Percentiles rank a stretch among this genome's conserved stretches.
These are phyloP conservation scores for Lycodopsis pacificus DNA, from an alignment of 2,797 vertebrate species.

Conservation along the genomic window DNA sequence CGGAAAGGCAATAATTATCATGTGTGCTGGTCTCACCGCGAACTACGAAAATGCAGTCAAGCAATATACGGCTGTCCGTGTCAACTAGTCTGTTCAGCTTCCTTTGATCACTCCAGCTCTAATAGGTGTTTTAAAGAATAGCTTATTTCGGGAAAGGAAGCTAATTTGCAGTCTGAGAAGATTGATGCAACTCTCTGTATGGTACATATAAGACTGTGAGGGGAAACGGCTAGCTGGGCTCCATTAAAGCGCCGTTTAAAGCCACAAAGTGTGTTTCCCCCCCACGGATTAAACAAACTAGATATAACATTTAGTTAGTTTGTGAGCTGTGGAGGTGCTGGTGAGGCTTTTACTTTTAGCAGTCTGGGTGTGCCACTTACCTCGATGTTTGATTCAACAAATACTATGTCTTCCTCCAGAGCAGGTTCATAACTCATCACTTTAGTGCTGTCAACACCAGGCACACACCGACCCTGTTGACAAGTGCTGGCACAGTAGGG, in stretches of 20 bases:
- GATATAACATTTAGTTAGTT: neutral
- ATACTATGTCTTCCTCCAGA: constrained; percentile 2
- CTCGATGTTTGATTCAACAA: constrained; percentile 16
- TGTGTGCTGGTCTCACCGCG: constrained; percentile 1
- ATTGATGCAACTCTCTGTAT: neutral
- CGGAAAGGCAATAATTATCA: constrained; percentile 10
- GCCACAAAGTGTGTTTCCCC: neutral
- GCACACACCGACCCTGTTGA: constrained; percentile 29
- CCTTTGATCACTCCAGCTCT: neutral
- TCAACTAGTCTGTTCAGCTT: neutral
- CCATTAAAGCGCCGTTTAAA: neutral
- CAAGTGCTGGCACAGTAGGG: constrained; percentile 14
- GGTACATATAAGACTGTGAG: neutral
- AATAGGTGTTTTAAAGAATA: neutral
- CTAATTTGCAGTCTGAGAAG: accelerated
- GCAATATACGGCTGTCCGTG: neutral
- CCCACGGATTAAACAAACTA: neutral
- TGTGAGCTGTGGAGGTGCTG: neutral
- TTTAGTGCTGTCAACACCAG: constrained; percentile 32
- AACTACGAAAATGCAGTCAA: constrained; percentile 4
- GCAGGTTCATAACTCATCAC: constrained; percentile 8
- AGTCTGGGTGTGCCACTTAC: neutral
- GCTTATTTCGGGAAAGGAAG: neutral
- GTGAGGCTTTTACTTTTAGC: neutral
- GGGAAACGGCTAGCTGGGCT: neutral